Evolutionary conservation across 2,113 vertebrate species (phyloP).

Genomic region (Pachyramphus minor): DNA sequence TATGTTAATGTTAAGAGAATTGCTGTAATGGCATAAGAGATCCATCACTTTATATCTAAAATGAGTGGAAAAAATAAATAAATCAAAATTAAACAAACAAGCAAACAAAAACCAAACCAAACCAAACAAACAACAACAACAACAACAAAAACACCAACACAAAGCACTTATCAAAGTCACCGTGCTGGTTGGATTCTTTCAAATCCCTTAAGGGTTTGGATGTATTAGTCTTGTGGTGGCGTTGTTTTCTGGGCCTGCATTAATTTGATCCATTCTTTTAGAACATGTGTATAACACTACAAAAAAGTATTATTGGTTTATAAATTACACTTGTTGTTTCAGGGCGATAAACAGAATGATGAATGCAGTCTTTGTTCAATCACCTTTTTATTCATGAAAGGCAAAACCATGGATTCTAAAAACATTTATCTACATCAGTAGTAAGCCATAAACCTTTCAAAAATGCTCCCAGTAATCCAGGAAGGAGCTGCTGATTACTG

Average conservation of each 20-base stretch:
- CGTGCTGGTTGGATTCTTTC: conserved; percentile 36
- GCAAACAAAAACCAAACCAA: neutral
- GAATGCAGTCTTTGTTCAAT: conserved; percentile 77
- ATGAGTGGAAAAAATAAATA: accelerated
- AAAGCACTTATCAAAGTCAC: conserved; percentile 30
- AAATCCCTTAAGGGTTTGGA: conserved; percentile 56
- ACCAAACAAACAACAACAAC: neutral
- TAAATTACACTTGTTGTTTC: conserved; percentile 80
- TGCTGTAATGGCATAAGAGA: neutral
- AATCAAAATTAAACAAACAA: neutral
- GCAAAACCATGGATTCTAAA: conserved; percentile 71
- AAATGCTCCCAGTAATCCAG: conserved; percentile 71
- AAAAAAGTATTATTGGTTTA: conserved; percentile 77
- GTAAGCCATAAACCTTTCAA: conserved; percentile 79
- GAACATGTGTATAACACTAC: conserved; percentile 72
- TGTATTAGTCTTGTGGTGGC: conserved; percentile 52
- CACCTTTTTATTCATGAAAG: conserved; percentile 81
- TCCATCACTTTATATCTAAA: conserved; percentile 15
- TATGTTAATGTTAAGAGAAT: neutral
- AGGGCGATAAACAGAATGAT: conserved; percentile 78
- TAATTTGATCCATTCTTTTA: conserved; percentile 76
- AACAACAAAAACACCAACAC: neutral
- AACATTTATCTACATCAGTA: conserved; percentile 80
- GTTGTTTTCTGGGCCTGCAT: conserved; percentile 51
- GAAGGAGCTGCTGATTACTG: conserved; percentile 77